phyloP scores from a whole-genome alignment of 2,888 invertebrate genomes.

The Melanargia galathea region DNA sequence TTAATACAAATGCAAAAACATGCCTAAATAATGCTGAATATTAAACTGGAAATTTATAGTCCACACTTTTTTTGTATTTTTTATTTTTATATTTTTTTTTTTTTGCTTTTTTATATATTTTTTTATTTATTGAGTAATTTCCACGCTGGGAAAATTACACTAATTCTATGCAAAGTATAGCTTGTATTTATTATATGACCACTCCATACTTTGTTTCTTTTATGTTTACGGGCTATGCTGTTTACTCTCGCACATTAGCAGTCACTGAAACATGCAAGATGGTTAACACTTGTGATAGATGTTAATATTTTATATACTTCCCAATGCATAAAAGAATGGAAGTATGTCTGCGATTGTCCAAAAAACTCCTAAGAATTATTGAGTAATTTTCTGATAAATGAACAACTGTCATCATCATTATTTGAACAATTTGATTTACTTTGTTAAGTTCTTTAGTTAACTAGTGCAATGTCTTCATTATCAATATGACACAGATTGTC shows the following conservation, averaged over 20 bases:
- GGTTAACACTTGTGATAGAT: neutral
- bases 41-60: constrained; percentile 80
- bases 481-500: no score
- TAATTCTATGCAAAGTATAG: constrained; percentile 97
- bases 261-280: constrained; percentile 43
- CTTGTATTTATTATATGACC: constrained; percentile 86
- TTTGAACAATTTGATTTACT: no score
- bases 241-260: constrained; percentile 80
- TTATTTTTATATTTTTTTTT: constrained; percentile 44
- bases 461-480: no score
- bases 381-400: no score
- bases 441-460: no score
- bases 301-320: neutral
- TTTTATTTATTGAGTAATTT: constrained; percentile 75
- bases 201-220: constrained; percentile 80
- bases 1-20: constrained; percentile 71
- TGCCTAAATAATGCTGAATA: constrained; percentile 82
- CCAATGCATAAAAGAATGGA: neutral
- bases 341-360: no score
- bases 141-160: constrained; percentile 91
- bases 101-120: constrained; percentile 56
- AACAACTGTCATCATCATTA: no score
- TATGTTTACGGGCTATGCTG: constrained; percentile 80
- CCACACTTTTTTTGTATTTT: constrained; percentile 72
- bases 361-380: no score